Evolutionary conservation across 2,888 invertebrate genomes (phyloP), one percentile per base, ranked within the genome.

Genomic region (Mycogona germanica): DNA sequence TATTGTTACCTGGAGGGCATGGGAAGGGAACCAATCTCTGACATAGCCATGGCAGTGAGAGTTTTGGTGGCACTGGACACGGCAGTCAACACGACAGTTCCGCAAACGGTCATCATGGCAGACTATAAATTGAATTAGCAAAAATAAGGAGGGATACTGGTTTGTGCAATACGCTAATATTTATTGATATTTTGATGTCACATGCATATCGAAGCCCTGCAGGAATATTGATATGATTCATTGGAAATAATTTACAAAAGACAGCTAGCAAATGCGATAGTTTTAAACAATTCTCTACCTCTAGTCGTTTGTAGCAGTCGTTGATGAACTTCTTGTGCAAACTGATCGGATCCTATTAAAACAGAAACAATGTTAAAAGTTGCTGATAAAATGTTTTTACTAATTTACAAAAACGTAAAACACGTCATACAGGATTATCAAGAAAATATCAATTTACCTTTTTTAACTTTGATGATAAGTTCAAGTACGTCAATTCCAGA

Each of bases 291-390:
- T n/a, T n/a, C n/a, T n/a, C n/a, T n/a, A n/a, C 68, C 64, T 72
- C 71, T 41, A 73, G 61, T 57, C 71, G 64, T 54, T 64, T 67
- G 62, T 71, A 69, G 60, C 72, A 73, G 58, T 72, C 71, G 56
- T 66, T 66, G 41, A 73, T 70, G 56, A 73, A 73, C 61, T 68
- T 69, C 57, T 68, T 67, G 61, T 73, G 73, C 28, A 73, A 62
- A 47, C 62, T 62, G 35, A 68, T 63, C 2, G 70, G 67, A 57
- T 73, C 72, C 66, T 68, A 58, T 17, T 38, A 46, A 44, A 45
- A 38, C 19, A 32, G 45, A 14, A 37, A 42, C 17, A 40, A 19
- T 38, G 41, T 29, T 28, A 26, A 23, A 48, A 2, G 14, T 40
- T 38, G 25, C 14, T 45, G 32, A 17, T 14, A 28, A 19, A 45